Evolutionary conservation across 2,888 invertebrate species (phyloP).

Genomic region (Oscheius sp.): DNA sequence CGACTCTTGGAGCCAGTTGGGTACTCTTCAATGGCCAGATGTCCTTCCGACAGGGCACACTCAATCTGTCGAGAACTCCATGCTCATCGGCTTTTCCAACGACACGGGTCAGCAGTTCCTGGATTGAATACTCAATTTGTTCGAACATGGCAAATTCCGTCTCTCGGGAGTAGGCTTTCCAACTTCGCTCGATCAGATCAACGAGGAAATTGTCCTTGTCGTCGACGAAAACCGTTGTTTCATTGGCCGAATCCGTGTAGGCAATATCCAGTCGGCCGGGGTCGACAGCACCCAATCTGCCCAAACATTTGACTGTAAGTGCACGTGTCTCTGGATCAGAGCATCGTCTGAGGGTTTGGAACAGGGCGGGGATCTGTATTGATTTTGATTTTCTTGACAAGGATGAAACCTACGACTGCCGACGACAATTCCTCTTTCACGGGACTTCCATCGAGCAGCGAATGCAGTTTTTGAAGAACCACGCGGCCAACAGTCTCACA

Average conservation of each 20-base stretch:
- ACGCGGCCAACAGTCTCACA: conserved; percentile 42
- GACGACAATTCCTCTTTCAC: conserved; percentile 24
- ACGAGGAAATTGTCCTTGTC: conserved; percentile 25
- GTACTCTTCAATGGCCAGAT: conserved; percentile 29
- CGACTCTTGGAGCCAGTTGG: conserved; percentile 3
- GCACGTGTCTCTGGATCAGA: conserved; percentile 24
- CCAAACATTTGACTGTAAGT: conserved; percentile 36
- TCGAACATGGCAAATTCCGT: conserved; percentile 29
- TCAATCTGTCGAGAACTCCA: conserved; percentile 21
- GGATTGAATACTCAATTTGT: conserved; percentile 31
- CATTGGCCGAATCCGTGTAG: not conserved
- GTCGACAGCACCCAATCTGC: conserved; percentile 37
- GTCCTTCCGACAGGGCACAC: conserved; percentile 28
- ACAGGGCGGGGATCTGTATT: conserved; percentile 29
- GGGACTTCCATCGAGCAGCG: conserved; percentile 30
- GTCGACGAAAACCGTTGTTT: conserved; percentile 28
- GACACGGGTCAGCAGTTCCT: conserved; percentile 25
- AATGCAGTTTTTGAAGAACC: conserved; percentile 33
- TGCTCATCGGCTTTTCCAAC: conserved; percentile 16
- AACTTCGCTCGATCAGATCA: conserved; percentile 36
- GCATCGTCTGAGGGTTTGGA: conserved; percentile 34
- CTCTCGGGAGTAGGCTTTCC: conserved; percentile 32
- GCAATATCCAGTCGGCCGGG: conserved; percentile 36
- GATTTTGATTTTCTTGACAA: not conserved
- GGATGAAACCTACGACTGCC: conserved; percentile 7